Conservation (phyloP, 2,797 vertebrate genomes). For the Myotis planiceps region DNA sequence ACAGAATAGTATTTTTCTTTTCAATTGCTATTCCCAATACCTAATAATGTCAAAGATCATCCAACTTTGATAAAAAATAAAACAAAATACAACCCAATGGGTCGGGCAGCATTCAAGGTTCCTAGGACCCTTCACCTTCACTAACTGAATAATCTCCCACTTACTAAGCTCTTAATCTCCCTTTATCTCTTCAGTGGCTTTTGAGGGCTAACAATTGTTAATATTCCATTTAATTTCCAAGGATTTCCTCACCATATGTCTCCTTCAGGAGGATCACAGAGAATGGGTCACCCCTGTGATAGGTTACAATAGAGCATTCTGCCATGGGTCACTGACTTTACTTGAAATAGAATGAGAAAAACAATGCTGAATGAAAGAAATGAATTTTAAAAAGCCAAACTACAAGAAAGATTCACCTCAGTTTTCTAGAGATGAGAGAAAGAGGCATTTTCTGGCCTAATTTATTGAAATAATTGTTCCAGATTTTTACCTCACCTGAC, state of each 20-base stretch:
- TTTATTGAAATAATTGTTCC: constrained; percentile 1
- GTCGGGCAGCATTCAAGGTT: neutral
- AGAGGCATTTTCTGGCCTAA: neutral
- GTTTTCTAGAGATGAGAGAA: neutral
- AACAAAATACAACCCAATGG: neutral
- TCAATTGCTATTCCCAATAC: constrained; percentile 1
- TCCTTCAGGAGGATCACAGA: constrained; percentile 36
- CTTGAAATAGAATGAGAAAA: neutral
- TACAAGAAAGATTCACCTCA: neutral
- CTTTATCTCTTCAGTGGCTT: constrained; percentile 62
- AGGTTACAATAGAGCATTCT: neutral
- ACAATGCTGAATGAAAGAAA: neutral
- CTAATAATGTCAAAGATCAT: neutral
- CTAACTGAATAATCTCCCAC: constrained; percentile 43
- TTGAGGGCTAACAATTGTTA: constrained; percentile 48
- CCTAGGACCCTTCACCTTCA: constrained; percentile 37
- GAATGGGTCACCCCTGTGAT: neutral
- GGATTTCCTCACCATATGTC: constrained; percentile 62
- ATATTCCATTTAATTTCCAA: constrained; percentile 64
- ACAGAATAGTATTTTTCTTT: neutral
- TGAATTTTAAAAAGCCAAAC: neutral
- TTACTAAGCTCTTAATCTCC: constrained; percentile 63
- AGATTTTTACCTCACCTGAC: neutral
- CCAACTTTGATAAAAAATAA: neutral
- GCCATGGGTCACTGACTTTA: neutral